These are phyloP conservation scores for Heloderma charlesbogerti DNA, from an alignment of 2,113 vertebrate genomes.

Conservation along the genomic window DNA sequence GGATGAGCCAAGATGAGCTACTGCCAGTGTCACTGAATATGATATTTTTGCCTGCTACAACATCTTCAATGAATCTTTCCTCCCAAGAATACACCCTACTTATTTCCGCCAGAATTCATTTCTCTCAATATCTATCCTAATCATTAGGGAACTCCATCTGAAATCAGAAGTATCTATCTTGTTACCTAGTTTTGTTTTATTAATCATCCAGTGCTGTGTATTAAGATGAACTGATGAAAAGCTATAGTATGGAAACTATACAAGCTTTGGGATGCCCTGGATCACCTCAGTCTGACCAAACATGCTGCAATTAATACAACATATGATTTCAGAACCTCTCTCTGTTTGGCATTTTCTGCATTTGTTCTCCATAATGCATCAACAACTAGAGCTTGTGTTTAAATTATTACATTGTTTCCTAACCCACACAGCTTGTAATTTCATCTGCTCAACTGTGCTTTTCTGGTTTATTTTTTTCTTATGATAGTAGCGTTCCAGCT, in stretches of 20 bases:
- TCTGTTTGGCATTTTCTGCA: constrained; percentile 30
- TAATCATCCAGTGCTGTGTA: neutral
- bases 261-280: neutral
- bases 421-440: constrained; percentile 24
- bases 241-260: neutral
- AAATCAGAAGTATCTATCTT: neutral
- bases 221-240: neutral
- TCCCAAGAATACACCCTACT: neutral
- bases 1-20: neutral
- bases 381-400: constrained; percentile 18
- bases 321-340: constrained; percentile 38
- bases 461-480: constrained; percentile 1
- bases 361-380: constrained; percentile 16
- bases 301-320: neutral
- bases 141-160: neutral
- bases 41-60: neutral
- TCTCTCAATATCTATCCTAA: neutral
- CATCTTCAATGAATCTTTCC: neutral
- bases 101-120: neutral
- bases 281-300: neutral
- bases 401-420: constrained; percentile 1
- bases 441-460: neutral
- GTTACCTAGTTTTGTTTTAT: neutral
- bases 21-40: neutral
- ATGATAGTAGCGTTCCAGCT: constrained; percentile 34